Conservation (phyloP, 2,888 invertebrate species). For the Punctoribates punctum region DNA sequence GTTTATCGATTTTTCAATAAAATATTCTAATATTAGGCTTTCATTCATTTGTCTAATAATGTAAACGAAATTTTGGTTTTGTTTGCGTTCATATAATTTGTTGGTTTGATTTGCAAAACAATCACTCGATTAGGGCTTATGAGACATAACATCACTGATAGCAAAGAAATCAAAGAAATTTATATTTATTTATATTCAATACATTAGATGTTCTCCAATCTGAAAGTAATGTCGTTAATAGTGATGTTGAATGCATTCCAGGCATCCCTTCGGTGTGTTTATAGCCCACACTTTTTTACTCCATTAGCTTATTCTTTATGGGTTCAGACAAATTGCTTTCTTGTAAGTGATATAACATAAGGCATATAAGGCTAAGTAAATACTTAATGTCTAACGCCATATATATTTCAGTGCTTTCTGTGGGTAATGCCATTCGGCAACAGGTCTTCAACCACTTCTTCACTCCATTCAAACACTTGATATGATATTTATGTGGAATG, state of each 20-base stretch:
- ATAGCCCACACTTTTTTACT: background rate
- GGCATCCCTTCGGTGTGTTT: slow-evolving; percentile 23
- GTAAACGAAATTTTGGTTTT: slow-evolving; percentile 17
- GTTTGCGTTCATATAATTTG: background rate
- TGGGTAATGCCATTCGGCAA: slow-evolving; percentile 29
- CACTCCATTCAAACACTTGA: background rate
- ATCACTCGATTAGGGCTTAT: slow-evolving; percentile 6
- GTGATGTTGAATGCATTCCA: slow-evolving; percentile 27
- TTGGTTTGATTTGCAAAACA: slow-evolving; percentile 21
- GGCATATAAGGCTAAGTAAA: slow-evolving; percentile 25
- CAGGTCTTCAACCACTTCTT: slow-evolving; percentile 28
- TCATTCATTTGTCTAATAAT: slow-evolving; percentile 14
- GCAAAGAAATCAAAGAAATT: slow-evolving; percentile 13
- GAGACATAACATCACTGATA: background rate
- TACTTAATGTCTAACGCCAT: slow-evolving; percentile 28
- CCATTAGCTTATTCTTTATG: slow-evolving; percentile 35
- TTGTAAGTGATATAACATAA: slow-evolving; percentile 8
- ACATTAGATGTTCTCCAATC: background rate
- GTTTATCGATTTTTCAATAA: slow-evolving; percentile 11
- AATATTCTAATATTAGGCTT: slow-evolving; percentile 20
- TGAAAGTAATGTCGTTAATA: slow-evolving; percentile 13
- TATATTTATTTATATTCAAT: slow-evolving; percentile 24
- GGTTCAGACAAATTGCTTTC: slow-evolving; percentile 19
- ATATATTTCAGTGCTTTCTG: slow-evolving; percentile 7
- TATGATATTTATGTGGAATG: background rate